Conservation (phyloP, 2,113 vertebrate genomes). For the Microcebus ravelobensis region DNA sequence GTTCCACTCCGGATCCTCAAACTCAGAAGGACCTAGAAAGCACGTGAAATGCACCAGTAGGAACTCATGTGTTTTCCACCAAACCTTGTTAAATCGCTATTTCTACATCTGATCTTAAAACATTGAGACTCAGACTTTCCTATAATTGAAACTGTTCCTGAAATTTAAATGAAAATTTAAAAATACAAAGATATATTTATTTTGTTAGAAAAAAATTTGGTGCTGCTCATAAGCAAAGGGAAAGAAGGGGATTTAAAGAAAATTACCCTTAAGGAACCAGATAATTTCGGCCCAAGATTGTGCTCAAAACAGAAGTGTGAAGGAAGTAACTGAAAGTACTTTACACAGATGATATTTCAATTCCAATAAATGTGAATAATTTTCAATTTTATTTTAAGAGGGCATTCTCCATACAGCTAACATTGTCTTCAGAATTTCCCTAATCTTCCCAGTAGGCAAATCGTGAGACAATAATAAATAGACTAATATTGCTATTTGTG, state of each 20-base stretch:
- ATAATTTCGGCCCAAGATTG: slow-evolving; percentile 76
- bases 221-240: slow-evolving; percentile 82
- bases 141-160: slow-evolving; percentile 61
- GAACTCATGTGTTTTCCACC: neutral
- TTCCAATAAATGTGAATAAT: neutral
- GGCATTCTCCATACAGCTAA: slow-evolving; percentile 45
- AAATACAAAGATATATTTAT: slow-evolving; percentile 70
- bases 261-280: slow-evolving; percentile 89
- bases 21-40: slow-evolving; percentile 16
- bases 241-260: slow-evolving; percentile 77
- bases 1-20: neutral
- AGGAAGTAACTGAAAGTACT: neutral
- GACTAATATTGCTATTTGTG: neutral
- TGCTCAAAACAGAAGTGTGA: slow-evolving; percentile 34
- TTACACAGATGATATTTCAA: slow-evolving; percentile 21
- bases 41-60: neutral
- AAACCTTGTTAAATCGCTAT: neutral
- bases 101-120: slow-evolving; percentile 45
- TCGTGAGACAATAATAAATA: neutral
- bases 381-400: slow-evolving; percentile 22
- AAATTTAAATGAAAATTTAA: slow-evolving; percentile 59
- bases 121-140: neutral
- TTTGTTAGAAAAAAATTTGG: slow-evolving; percentile 79
- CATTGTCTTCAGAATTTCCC: neutral
- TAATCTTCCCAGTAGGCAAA: slow-evolving; percentile 34